Evolutionary conservation across 1,140 invertebrate species (phyloP).

Genomic region (Neodiprion lecontei): DNA sequence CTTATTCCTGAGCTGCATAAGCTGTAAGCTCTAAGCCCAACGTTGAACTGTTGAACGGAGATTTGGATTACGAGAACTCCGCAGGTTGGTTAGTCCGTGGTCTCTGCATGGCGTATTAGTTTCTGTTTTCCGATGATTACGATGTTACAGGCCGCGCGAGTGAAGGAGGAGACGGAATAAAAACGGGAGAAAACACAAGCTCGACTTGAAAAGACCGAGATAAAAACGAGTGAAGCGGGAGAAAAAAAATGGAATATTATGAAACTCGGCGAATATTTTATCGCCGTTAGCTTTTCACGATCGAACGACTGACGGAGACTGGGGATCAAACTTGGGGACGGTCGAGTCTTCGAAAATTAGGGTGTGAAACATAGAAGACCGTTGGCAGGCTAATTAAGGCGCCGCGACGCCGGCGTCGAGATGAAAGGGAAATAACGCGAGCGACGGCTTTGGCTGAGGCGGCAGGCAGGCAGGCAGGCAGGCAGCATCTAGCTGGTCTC

Average conservation of each 20-base stretch:
- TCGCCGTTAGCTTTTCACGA: background rate
- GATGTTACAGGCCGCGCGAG: too few species aligned
- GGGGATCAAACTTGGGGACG: background rate
- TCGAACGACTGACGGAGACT: background rate
- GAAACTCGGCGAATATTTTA: background rate
- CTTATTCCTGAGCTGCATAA: background rate
- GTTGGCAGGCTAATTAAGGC: constrained; percentile 6
- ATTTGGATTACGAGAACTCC: background rate
- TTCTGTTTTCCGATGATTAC: background rate
- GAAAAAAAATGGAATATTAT: too few species aligned
- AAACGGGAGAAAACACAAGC: too few species aligned
- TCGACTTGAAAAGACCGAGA: too few species aligned
- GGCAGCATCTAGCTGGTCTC: background rate
- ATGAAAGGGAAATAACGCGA: constrained; percentile 4
- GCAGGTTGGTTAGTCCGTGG: background rate
- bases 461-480: background rate
- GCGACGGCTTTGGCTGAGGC: too few species aligned
- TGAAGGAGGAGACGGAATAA: too few species aligned
- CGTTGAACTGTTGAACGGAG: background rate
- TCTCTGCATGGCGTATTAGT: background rate
- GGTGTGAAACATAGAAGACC: background rate
- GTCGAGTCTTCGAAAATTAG: background rate
- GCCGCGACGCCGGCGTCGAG: constrained; percentile 1
- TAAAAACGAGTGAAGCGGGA: too few species aligned
- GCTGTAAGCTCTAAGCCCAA: background rate